Base-by-base conservation (phyloP, 2,113 vertebrate genomes). In the Erythrolamprus reginae region DNA sequence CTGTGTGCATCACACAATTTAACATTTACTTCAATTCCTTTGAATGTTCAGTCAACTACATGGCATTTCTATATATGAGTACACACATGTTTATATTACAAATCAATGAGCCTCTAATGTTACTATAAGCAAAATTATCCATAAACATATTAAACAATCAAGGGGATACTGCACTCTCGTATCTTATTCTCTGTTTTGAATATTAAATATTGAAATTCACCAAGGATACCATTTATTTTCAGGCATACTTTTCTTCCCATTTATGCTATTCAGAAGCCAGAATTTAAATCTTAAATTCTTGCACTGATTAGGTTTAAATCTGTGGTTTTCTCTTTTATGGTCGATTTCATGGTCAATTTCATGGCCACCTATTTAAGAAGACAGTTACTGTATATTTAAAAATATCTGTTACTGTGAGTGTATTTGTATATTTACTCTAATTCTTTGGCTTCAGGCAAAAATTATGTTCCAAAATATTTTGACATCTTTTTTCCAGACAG, bases 401-500 rank as follows among this genome's bases (percentile, higher is more conserved):
- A 77, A 9, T 17, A 77, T 77, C 42, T 50, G 55, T 89, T 50
- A 51, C 56, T 58, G 9, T 56, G 24, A 90, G 88, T 51, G 56
- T 23, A 90, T 87, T 89, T 89, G 92, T 95, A 93, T 92, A 77
- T 89, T 94, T 91, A 93, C 88, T 93, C 12, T 89, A 92, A 84
- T 47, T 89, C 88, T 90, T 89, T 92, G 91, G 84, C 90, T 55
- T 94, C 58, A 53, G 90, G 94, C 88, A 82, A 92, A 94, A 95
- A 95, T 90, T 93, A 86, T 61, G 91, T 90, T 82, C 87, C 89
- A 93, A 94, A 95, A 96, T 89, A 92, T 88, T 55, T 90, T 95
- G 3, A 42, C 70, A 77, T 95, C 93, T 90, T 95, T 90, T 88
- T 89, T 86, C 82, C 84, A 50, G 89, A 91, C 45, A 95, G 89